Evolutionary conservation across 2,888 invertebrate species (phyloP), one percentile per base, ranked within the genome.

Genomic region (Argyresthia goedartella): DNA sequence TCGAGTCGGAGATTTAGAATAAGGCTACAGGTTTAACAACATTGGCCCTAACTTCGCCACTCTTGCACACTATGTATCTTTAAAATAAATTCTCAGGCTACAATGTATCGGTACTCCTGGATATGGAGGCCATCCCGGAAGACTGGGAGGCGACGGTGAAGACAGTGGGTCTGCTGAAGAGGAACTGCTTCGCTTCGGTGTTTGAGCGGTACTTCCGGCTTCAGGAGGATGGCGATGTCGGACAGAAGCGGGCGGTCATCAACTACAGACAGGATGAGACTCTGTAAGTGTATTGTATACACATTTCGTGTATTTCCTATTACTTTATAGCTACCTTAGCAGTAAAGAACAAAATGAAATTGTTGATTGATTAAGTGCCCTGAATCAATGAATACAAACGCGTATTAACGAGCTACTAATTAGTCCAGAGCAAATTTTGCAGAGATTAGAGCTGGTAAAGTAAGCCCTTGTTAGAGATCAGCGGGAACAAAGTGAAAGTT

Each of bases 131-230:
- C 73, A 91, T 99, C 66, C 98, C 98, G 7, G 88, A 91, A 41
- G 93, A 98, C 75, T 96, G 96, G 93, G 95, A 95, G 76, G 90
- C 91, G 56, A 76, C 96, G 64, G 96, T 98, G 61, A 95, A 95
- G 80, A 96, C 95, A 87, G 93, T 98, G 61, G 97, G 98, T 15
- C 89, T 98, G 52, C 87, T 99, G 57, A 99, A 99, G 84, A 91
- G 99, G 69, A 97, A 99, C 87, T 99, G 99, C 86, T 99, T 99
- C 85, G 99, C 99, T 47, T 98, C 98, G 13, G 98, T 99, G 55
- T 99, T 99, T 86, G 98, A 99, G 80, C 98, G 99, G 74, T 99
- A 99, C 88, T 99, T 99, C 85, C 94, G 98, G 76, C 96, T 96
- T 81, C 98, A 99, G 68, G 97, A 97, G 76, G 91, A 93, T 63